Base-by-base conservation (phyloP, 2,888 invertebrate genomes). In the Neoscelio sp. region DNA sequence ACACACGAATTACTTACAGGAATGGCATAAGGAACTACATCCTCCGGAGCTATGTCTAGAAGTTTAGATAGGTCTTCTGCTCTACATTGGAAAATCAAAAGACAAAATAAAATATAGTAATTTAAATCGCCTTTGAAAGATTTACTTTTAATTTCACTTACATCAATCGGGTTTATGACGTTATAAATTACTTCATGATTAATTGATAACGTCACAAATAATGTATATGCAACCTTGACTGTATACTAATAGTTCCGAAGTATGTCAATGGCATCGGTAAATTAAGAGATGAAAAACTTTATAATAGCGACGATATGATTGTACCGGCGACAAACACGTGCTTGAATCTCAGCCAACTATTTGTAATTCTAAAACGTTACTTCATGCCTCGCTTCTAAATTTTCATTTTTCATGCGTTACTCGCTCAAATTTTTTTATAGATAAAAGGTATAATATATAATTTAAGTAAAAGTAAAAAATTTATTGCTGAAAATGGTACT, bases 11-110 rank as follows among this genome's bases (percentile, higher is more conserved):
- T 60, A 86, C 90, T 85, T 83, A 90, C 90, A 26, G 90, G 86
- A 74, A 89, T 89, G 76, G 88, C 88, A 82, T 90, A 90, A n/a
- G 90, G 89, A 44, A 89, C 89, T 77, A 89, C 86, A 70, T 88
- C 88, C 35, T 88, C 86, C 65, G 84, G 80, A 79, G 90, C 85
- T 33, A 84, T 87, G 79, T 90, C 87, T 62, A 86, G 78, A 18
- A 84, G 81, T 81, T 88, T 87, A 64, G 82, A 82, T 58, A 86
- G 81, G 67, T 89, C 88, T 78, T 86, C 86, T 79, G 85, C 86
- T 86, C 90, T 90, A 83, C 50, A 77, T 60, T 68, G 28, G 62
- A 78, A 78, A 74, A 71, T 20, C 52, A 52, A 17, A 78, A 42
- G 18, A 77, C 40, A 17, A 6, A 44, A 44, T 17, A 30, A 30